Conservation (phyloP, 2,888 invertebrate species). For the Orgyia antiqua region DNA sequence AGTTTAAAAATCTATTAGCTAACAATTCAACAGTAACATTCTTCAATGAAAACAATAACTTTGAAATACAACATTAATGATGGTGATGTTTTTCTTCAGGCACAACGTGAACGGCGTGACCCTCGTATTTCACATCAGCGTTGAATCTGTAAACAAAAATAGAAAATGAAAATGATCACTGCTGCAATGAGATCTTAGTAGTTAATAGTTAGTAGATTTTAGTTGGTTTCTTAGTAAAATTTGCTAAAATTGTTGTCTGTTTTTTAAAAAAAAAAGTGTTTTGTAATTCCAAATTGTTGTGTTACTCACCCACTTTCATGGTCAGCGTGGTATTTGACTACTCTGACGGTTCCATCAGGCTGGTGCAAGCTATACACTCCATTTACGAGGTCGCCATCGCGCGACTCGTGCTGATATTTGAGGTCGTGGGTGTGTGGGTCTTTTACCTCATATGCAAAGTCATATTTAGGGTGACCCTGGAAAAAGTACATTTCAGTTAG, state of each 20-base stretch:
- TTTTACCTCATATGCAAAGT: slow-evolving; percentile 58
- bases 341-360: slow-evolving; percentile 59
- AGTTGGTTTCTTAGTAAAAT: too few species aligned
- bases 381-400: slow-evolving; percentile 46
- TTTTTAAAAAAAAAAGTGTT: too few species aligned
- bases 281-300: too few species aligned
- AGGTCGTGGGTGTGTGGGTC: slow-evolving; percentile 66
- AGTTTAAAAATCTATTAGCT: too few species aligned
- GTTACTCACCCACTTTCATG: slow-evolving; percentile 18
- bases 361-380: slow-evolving; percentile 61
- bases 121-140: slow-evolving; percentile 29
- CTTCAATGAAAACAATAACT: too few species aligned
- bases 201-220: too few species aligned
- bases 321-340: slow-evolving; percentile 60
- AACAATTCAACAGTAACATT: too few species aligned
- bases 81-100: slow-evolving; percentile 19
- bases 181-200: too few species aligned
- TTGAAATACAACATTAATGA: too few species aligned
- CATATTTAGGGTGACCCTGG: slow-evolving; percentile 53
- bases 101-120: slow-evolving; percentile 27
- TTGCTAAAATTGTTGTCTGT: too few species aligned
- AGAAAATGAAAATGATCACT: too few species aligned
- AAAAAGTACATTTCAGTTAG: too few species aligned
- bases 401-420: slow-evolving; percentile 43
- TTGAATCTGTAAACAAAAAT: slow-evolving; percentile 33